Evolutionary conservation across 2,888 invertebrate species (phyloP).

Genomic region (Ophion ellenae): DNA sequence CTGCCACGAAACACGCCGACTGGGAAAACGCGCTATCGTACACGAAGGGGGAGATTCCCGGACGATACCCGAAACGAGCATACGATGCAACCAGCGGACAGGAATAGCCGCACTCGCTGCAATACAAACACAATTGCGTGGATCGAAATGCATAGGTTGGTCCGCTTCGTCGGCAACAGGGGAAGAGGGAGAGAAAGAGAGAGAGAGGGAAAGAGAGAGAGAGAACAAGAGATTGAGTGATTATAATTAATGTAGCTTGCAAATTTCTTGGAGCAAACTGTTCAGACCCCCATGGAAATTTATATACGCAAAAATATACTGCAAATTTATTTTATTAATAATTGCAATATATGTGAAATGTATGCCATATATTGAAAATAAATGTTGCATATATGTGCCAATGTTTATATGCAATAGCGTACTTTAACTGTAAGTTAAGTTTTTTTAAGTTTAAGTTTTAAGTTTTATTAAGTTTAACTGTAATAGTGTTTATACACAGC

Average conservation of each 20-base stretch:
- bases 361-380: no score
- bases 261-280: not conserved
- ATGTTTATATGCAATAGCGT: no score
- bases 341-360: no score
- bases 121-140: slow-evolving; percentile 52
- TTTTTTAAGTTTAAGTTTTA: no score
- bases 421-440: no score
- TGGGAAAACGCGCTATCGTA: slow-evolving; percentile 48
- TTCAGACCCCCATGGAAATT: no score
- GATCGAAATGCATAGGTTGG: slow-evolving; percentile 23
- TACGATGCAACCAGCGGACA: slow-evolving; percentile 40
- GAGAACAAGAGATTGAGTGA: not conserved
- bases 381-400: no score
- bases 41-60: slow-evolving; percentile 35
- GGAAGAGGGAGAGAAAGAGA: not conserved
- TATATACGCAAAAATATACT: no score
- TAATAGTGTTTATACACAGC: no score
- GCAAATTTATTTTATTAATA: no score
- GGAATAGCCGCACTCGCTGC: slow-evolving; percentile 33
- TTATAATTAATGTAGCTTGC: not conserved
- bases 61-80: slow-evolving; percentile 54
- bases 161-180: not conserved
- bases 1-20: slow-evolving; percentile 60
- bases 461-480: no score
- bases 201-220: not conserved